Conservation (phyloP, 2,113 vertebrate species). For the Chamaea fasciata region DNA sequence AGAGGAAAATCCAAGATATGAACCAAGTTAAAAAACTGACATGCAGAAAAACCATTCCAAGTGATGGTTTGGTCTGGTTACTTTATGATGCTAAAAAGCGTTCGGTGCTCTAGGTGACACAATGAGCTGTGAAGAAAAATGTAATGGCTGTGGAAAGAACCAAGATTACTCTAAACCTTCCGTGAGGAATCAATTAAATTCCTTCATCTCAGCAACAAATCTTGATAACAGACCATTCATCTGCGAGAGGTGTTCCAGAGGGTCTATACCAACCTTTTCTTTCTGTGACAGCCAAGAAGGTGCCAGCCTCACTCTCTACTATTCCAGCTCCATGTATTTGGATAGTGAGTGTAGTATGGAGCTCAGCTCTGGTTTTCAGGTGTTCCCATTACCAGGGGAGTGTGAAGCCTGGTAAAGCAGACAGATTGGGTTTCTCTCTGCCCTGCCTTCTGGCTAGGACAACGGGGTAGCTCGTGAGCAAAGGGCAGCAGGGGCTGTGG, state of each 20-base stretch:
- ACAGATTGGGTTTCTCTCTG: neutral
- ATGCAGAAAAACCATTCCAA: neutral
- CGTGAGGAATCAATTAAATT: neutral
- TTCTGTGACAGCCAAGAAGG: neutral
- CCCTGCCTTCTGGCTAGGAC: neutral
- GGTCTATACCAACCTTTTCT: neutral
- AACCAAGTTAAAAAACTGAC: neutral
- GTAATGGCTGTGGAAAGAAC: neutral
- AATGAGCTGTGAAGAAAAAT: neutral
- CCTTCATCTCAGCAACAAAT: neutral
- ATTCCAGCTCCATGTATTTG: neutral
- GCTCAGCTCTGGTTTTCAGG: neutral
- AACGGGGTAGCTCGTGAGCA: neutral
- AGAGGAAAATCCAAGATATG: neutral
- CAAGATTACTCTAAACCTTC: neutral
- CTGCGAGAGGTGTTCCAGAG: accelerated
- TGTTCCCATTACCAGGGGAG: neutral
- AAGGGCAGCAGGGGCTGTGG: neutral
- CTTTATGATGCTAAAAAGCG: neutral
- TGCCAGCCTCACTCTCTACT: neutral
- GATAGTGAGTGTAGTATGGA: accelerated
- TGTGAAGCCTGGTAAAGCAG: neutral
- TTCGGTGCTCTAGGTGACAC: neutral
- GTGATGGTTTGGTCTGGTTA: neutral
- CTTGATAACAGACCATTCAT: neutral